These are phyloP conservation scores for Ypsolopha scabrella DNA, from an alignment of 2,888 invertebrate species.

Conservation along the genomic window DNA sequence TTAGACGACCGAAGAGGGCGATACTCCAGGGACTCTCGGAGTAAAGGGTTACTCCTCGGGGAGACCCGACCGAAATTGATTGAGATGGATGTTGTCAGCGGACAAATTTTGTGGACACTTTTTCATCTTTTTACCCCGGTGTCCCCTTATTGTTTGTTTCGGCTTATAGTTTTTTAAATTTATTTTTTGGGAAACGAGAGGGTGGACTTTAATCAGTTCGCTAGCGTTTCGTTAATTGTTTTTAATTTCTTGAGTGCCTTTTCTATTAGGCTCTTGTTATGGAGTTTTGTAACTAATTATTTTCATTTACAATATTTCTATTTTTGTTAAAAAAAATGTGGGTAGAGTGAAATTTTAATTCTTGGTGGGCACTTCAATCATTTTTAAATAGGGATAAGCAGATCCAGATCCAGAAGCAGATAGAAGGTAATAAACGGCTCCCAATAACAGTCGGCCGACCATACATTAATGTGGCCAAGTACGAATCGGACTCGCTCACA, in stretches of 20 bases:
- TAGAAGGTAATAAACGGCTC: no score
- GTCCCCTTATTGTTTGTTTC: conserved; percentile 11
- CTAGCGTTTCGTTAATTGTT: conserved; percentile 35
- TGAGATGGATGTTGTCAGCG: conserved; percentile 66
- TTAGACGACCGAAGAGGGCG: conserved; percentile 41
- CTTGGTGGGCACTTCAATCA: no score
- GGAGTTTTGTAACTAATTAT: not conserved
- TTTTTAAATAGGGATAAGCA: no score
- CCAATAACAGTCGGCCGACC: no score
- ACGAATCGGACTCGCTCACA: no score
- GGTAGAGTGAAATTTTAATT: no score
- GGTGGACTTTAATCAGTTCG: conserved; percentile 35
- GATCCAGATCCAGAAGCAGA: no score
- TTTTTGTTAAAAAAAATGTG: no score
- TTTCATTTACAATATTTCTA: no score
- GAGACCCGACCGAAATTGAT: conserved; percentile 50
- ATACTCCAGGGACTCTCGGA: conserved; percentile 30
- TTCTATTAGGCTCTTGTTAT: not conserved
- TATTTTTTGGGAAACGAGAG: conserved; percentile 10
- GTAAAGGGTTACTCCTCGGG: conserved; percentile 60
- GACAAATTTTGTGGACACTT: conserved; percentile 47
- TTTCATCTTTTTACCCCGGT: conserved; percentile 34
- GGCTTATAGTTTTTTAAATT: conserved; percentile 16
- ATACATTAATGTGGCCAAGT: no score
- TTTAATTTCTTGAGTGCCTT: conserved; percentile 33